A percentile compares a stretch with the other conserved stretches of the same genome.
Conservation (phyloP, 2,797 vertebrate genomes). For the Buceros bicornis region DNA sequence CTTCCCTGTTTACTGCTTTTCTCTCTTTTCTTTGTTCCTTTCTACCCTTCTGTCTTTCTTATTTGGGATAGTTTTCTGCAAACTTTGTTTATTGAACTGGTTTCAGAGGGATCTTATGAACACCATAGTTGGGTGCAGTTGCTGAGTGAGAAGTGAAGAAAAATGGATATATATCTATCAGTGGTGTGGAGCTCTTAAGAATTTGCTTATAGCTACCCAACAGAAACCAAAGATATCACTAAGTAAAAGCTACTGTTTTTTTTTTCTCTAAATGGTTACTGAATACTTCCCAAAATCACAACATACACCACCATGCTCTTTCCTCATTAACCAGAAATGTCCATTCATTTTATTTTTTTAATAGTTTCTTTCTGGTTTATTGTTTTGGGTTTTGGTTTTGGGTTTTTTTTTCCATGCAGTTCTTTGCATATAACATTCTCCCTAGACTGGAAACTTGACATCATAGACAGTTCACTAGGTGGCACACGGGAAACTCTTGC, state of each 20-base stretch:
- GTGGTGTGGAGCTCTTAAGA: not conserved
- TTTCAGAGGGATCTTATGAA: not conserved
- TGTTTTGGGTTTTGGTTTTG: too few species aligned
- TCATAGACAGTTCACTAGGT: constrained; percentile 3
- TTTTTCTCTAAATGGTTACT: not conserved
- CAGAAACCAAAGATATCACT: not conserved
- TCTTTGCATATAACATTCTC: not conserved
- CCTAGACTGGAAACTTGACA: constrained; percentile 34
- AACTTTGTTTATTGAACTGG: not conserved
- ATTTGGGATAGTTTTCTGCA: not conserved
- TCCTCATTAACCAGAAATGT: not conserved
- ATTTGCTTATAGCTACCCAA: not conserved
- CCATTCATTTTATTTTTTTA: not conserved
- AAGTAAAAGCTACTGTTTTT: not conserved
- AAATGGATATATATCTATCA: not conserved
- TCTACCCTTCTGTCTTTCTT: not conserved
- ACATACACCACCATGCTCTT: not conserved
- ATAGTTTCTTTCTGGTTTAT: not conserved
- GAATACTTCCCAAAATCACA: not conserved
- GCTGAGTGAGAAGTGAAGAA: not conserved
- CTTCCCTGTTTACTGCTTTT: not conserved
- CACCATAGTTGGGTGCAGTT: not conserved
- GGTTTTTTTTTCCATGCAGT: not conserved
- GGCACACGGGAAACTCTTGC: constrained; percentile 18
- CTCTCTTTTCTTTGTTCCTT: not conserved